Evolutionary conservation across 2,888 invertebrate species (phyloP).

Genomic region (Iselma pallidipennis): DNA sequence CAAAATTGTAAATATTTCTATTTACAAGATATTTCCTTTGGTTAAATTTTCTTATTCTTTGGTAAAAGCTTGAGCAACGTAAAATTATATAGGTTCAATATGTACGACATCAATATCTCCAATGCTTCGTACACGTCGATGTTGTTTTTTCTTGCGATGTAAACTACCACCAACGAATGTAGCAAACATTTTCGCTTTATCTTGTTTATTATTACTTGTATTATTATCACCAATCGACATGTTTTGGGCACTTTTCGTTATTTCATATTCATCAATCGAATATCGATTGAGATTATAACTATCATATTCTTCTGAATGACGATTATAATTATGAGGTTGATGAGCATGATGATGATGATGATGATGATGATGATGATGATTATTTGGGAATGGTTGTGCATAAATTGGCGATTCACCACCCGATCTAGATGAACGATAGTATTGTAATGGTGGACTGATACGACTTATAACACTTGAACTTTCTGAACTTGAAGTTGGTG

Average conservation of each 20-base stretch:
- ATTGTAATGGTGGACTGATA: constrained; percentile 55
- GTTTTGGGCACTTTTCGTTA: constrained; percentile 37
- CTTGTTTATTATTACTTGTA: constrained; percentile 21
- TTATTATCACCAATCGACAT: constrained; percentile 28
- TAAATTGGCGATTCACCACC: constrained; percentile 53
- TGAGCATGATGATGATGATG: constrained; percentile 21
- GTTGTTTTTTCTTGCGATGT: constrained; percentile 59
- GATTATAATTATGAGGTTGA: constrained; percentile 30
- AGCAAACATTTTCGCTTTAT: constrained; percentile 28
- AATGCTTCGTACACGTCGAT: constrained; percentile 72
- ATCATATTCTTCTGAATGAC: constrained; percentile 53
- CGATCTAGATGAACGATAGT: constrained; percentile 55
- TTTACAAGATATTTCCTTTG: too few species aligned
- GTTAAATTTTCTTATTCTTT: too few species aligned
- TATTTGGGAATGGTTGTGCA: constrained; percentile 46
- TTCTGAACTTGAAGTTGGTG: constrained; percentile 70
- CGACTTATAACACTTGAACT: constrained; percentile 64
- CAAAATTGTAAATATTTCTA: not conserved
- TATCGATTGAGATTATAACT: constrained; percentile 45
- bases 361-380: not conserved
- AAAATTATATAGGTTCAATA: constrained; percentile 47
- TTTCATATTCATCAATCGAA: constrained; percentile 39
- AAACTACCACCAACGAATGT: constrained; percentile 56
- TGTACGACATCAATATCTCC: constrained; percentile 71
- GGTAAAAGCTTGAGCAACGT: constrained; percentile 3